phyloP scores from a whole-genome alignment of 1,140 invertebrate species.

The Venturia canescens region DNA sequence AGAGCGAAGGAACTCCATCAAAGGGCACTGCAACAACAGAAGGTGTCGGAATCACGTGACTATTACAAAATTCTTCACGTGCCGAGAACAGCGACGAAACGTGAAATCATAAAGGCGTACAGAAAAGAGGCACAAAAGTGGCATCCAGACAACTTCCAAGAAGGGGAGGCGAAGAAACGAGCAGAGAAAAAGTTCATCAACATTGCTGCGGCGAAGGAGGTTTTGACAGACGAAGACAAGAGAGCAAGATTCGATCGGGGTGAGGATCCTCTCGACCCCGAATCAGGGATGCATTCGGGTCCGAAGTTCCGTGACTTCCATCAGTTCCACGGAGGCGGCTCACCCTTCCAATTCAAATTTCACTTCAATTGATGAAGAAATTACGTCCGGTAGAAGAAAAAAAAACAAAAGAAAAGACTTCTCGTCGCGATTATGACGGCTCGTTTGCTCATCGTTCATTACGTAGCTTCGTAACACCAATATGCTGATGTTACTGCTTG shows the following conservation, averaged over 20 bases:
- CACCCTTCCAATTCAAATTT: slow-evolving; percentile 97
- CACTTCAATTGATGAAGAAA: slow-evolving; percentile 85
- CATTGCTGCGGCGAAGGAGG: slow-evolving; percentile 99
- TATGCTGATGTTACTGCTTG: neutral
- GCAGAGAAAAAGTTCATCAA: slow-evolving; percentile 99
- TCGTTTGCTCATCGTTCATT: neutral
- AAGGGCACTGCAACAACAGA: slow-evolving; percentile 94
- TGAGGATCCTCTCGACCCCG: slow-evolving; percentile 98
- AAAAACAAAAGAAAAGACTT: neutral
- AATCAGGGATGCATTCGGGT: slow-evolving; percentile 83
- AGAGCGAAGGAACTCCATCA: slow-evolving; percentile 93
- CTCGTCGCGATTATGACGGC: neutral
- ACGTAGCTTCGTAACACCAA: neutral
- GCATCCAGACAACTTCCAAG: slow-evolving; percentile 98
- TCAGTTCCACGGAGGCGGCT: slow-evolving; percentile 85
- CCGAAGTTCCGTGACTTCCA: slow-evolving; percentile 90
- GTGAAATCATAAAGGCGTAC: slow-evolving; percentile 97
- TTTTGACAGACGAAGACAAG: slow-evolving; percentile 91
- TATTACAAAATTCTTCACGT: slow-evolving; percentile 99
- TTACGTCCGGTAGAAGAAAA: neutral
- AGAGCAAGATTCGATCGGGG: slow-evolving; percentile 95
- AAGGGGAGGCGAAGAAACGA: slow-evolving; percentile 93
- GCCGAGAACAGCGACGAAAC: slow-evolving; percentile 91
- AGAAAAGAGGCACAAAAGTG: slow-evolving; percentile 98
- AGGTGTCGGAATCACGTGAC: slow-evolving; percentile 94